These are phyloP conservation scores for Apocheima hispidaria DNA, from an alignment of 2,888 invertebrate genomes.

Conservation along the genomic window DNA sequence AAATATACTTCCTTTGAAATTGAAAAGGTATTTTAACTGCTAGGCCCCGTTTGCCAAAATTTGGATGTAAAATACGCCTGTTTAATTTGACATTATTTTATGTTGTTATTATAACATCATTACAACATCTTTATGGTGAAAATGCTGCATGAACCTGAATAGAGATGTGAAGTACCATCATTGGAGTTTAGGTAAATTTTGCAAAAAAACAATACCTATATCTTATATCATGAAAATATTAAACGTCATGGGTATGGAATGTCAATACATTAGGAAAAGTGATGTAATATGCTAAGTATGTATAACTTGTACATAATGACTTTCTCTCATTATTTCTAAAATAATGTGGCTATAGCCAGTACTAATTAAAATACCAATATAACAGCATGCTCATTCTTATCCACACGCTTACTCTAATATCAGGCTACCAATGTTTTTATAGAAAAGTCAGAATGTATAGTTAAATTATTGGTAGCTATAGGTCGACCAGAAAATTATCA, in stretches of 20 bases:
- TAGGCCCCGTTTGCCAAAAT: background rate
- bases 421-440: constrained; percentile 7
- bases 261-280: background rate
- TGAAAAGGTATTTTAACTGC: background rate
- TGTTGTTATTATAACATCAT: background rate
- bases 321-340: constrained; percentile 33
- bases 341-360: constrained; percentile 9
- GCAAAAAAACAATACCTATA: too few relatives aligned
- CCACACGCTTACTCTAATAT: constrained; percentile 3
- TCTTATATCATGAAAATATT: background rate
- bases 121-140: too few relatives aligned
- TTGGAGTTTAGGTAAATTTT: too few relatives aligned
- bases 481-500: too few relatives aligned
- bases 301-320: constrained; percentile 8
- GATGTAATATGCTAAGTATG: constrained; percentile 2
- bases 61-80: background rate
- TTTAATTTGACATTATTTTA: background rate
- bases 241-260: constrained; percentile 9
- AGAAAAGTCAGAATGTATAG: background rate
- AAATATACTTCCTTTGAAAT: background rate
- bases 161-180: too few relatives aligned
- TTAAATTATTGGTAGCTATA: too few relatives aligned
- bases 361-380: constrained; percentile 36
- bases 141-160: too few relatives aligned
- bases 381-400: constrained; percentile 29